Evolutionary conservation across 2,797 vertebrate species (phyloP).

Genomic region (Propithecus deckenii): DNA sequence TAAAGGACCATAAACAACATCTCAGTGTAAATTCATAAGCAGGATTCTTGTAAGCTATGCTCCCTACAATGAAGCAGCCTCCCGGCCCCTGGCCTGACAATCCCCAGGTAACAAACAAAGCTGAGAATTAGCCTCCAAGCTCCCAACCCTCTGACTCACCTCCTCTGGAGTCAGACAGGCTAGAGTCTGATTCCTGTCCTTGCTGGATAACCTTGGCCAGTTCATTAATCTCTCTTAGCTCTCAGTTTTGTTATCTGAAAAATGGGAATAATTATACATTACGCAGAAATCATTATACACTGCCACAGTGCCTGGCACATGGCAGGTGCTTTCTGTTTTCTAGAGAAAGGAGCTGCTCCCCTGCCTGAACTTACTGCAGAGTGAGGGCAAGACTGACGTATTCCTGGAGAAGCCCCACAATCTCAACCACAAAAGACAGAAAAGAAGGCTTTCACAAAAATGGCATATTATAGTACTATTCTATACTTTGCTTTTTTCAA

Average conservation of each 20-base stretch:
- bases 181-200: background rate
- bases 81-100: rapidly evolving
- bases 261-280: background rate
- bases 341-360: background rate
- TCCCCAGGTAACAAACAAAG: background rate
- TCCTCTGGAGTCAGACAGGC: background rate
- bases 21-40: background rate
- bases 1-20: background rate
- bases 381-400: too few relatives aligned
- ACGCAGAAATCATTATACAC: background rate
- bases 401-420: background rate
- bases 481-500: background rate
- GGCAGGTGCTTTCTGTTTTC: background rate
- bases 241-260: conserved; percentile 15
- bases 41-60: background rate
- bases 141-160: background rate
- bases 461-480: background rate
- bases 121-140: background rate
- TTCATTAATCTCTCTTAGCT: background rate
- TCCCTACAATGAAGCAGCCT: background rate
- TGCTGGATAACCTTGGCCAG: background rate
- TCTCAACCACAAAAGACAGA: background rate
- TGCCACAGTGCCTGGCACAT: rapidly evolving
- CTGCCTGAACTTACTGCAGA: background rate
- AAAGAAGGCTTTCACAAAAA: background rate